Percentiles rank a stretch among this genome's conserved stretches.
phyloP scores from a whole-genome alignment of 2,113 vertebrate genomes.

The Nycticebus coucang region DNA sequence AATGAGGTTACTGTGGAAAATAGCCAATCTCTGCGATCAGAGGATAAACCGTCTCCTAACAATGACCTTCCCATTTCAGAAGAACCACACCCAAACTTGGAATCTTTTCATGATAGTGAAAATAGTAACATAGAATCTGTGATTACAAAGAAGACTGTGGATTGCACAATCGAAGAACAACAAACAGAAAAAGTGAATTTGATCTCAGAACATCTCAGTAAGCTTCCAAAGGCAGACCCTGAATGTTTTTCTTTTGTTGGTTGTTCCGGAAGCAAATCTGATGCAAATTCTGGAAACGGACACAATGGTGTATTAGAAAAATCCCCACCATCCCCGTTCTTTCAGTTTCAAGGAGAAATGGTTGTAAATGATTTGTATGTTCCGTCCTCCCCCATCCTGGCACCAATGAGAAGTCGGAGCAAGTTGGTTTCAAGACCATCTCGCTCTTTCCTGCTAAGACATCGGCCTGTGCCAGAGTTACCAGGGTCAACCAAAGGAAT shows the following conservation, averaged over 20 bases:
- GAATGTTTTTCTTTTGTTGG: constrained; percentile 48
- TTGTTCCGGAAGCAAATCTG: constrained; percentile 23
- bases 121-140: background rate
- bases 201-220: constrained; percentile 32
- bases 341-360: constrained; percentile 90
- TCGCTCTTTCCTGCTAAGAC: constrained; percentile 91
- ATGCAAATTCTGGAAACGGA: constrained; percentile 67
- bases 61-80: background rate
- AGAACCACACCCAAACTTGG: constrained; percentile 61
- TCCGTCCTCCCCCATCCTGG: constrained; percentile 14
- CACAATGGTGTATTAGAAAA: constrained; percentile 74
- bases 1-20: background rate
- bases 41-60: background rate
- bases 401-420: constrained; percentile 62
- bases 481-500: constrained; percentile 79
- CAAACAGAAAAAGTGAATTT: constrained; percentile 62
- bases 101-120: constrained; percentile 44
- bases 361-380: constrained; percentile 92
- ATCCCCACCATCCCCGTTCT: constrained; percentile 32
- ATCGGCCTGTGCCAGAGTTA: constrained; percentile 94
- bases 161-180: constrained; percentile 59
- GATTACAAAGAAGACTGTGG: background rate
- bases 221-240: background rate
- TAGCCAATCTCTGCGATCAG: background rate
- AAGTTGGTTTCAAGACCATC: constrained; percentile 75